A percentile compares a stretch with the other conserved stretches of the same genome.
Evolutionary conservation across 2,113 vertebrate species (phyloP).

Genomic region (Prietella phreatophila): DNA sequence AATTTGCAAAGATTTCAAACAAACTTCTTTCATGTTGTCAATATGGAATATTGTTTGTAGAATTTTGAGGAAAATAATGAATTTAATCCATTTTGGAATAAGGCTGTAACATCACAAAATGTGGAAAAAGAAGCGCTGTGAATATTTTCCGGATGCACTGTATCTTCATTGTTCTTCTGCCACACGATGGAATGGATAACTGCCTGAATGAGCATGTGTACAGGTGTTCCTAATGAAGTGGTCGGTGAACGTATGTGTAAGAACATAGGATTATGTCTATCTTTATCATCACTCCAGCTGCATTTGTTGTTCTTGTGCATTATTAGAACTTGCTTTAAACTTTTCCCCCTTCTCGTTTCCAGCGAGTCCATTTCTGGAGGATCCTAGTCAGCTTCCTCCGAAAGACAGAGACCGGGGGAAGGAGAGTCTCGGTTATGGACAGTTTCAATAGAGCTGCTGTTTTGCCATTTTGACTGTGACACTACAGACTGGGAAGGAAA

Average conservation of each 20-base stretch:
- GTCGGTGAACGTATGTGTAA: neutral
- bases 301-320: neutral
- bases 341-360: neutral
- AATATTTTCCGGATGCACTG: neutral
- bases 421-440: constrained; percentile 62
- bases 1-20: too few relatives aligned
- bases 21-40: too few relatives aligned
- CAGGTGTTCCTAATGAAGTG: neutral
- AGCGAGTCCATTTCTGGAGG: constrained; percentile 79
- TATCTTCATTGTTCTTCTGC: neutral
- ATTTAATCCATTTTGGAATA: too few relatives aligned
- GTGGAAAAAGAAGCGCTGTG: too few relatives aligned
- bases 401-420: constrained; percentile 68
- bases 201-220: neutral
- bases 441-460: constrained; percentile 67
- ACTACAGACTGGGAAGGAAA: constrained; percentile 12
- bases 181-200: neutral
- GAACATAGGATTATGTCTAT: neutral
- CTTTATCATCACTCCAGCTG: neutral
- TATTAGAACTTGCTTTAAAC: neutral
- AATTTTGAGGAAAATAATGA: too few relatives aligned
- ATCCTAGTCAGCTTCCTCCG: constrained; percentile 77
- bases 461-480: constrained; percentile 21
- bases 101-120: too few relatives aligned
- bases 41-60: too few relatives aligned